Evolutionary conservation across 1,140 invertebrate genomes (phyloP), one percentile per base, ranked within the genome.

Genomic region (Leptonema lineaticorne): DNA sequence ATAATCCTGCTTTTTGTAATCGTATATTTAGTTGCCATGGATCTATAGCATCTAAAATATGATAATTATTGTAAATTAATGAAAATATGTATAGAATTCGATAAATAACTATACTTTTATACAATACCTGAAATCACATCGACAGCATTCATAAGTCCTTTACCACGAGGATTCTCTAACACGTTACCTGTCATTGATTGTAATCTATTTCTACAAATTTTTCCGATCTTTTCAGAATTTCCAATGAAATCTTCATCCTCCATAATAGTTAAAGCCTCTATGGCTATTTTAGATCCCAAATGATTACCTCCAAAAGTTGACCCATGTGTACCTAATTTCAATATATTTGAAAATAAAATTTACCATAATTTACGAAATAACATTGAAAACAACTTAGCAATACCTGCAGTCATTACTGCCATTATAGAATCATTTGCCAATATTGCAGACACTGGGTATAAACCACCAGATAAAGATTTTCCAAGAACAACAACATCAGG

Each of bases 221-320:
- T 74, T 3, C 96, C 96, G 79, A 96, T 84, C 74, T 83, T 86
- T n/a, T 86, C 83, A 0, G 95, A 86, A 78, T 96, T 97, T 41
- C 95, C 90, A 0, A 90, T 85, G 20, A 98, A 77, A 9, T 90
- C 89, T 76, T 97, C 95, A 68, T 97, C 93, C 74, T 91, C 83
- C 33, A 98, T 74, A 6, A 80, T 76, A 64, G 86, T 80, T 4
- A 92, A 75, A 0, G 90, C 88, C 63, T 86, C 86, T 26, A 91
- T 83, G 0, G 88, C 90, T 3, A 98, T 86, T 75, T 85, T 87
- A 71, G 89, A 94, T 9, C 90, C 96, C 4, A 98, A 77, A 3
- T 96, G 94, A 84, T 98, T 98, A 0, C 96, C 96, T 20, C 96
- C 96, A 77, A 94, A 98, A 0, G 96, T 98, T 0, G 95, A 97